These are phyloP conservation scores for Piprites chloris DNA, from an alignment of 2,113 vertebrate genomes.

Conservation along the genomic window DNA sequence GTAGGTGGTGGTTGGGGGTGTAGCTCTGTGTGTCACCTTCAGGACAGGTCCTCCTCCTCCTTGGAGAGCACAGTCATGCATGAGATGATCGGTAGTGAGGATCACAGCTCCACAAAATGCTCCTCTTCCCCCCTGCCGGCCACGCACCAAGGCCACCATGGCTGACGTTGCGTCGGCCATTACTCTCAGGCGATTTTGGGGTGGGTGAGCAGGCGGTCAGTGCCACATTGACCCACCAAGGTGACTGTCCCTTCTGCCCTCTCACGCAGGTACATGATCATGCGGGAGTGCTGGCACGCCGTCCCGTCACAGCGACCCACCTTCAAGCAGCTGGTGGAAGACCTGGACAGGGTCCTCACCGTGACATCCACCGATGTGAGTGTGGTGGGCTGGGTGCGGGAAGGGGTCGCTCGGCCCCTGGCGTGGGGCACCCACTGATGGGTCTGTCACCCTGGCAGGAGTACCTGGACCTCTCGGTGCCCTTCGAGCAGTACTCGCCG, in stretches of 20 bases:
- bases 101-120: neutral
- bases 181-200: neutral
- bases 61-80: accelerated
- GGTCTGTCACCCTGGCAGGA: constrained; percentile 63
- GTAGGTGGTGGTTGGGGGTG: accelerated
- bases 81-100: neutral
- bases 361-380: constrained; percentile 92
- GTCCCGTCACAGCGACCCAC: constrained; percentile 93
- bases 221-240: accelerated
- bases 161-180: neutral
- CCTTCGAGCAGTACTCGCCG: constrained; percentile 96
- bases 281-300: constrained; percentile 97
- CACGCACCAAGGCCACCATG: neutral
- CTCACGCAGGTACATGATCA: constrained; percentile 91
- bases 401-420: accelerated
- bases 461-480: constrained; percentile 92
- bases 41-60: neutral
- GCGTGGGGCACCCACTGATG: neutral
- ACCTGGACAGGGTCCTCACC: constrained; percentile 90
- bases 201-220: neutral
- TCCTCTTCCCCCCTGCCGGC: neutral
- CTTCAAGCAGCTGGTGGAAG: constrained; percentile 97
- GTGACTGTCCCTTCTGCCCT: neutral
- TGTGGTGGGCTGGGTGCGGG: neutral
- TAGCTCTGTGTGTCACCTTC: neutral